Evolutionary conservation across 2,113 vertebrate genomes (phyloP).

Genomic region (Synodontis membranacea): DNA sequence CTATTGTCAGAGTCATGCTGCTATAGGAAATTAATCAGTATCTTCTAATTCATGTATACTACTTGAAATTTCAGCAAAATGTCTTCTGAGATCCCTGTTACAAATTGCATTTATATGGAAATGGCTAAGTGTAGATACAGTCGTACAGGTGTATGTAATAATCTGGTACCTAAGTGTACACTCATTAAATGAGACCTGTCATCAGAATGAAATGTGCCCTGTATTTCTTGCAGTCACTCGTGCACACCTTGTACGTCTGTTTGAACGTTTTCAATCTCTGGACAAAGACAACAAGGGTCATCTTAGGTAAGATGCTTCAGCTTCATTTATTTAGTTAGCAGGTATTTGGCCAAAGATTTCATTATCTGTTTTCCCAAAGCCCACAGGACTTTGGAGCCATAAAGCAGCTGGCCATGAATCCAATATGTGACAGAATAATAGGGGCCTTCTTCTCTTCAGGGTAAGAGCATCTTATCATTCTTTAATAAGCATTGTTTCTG

Average conservation of each 20-base stretch:
- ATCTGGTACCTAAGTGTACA: neutral
- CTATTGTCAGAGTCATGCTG: neutral
- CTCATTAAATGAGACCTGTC: neutral
- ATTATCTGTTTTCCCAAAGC: slow-evolving; percentile 55
- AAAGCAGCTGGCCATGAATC: slow-evolving; percentile 72
- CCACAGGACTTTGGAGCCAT: slow-evolving; percentile 71
- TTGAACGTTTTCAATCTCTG: slow-evolving; percentile 73
- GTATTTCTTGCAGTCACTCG: slow-evolving; percentile 64
- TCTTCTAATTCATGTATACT: neutral
- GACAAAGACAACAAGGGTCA: slow-evolving; percentile 71
- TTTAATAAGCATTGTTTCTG: neutral
- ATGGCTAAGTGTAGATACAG: neutral
- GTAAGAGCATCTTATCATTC: slow-evolving; percentile 54
- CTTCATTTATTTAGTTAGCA: neutral
- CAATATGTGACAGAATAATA: slow-evolving; percentile 78
- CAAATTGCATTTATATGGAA: neutral
- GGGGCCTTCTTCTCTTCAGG: slow-evolving; percentile 74
- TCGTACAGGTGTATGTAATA: neutral
- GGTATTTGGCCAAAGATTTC: neutral
- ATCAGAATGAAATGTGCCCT: neutral
- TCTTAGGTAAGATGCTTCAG: slow-evolving; percentile 67
- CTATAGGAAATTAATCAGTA: neutral
- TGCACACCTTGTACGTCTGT: slow-evolving; percentile 71
- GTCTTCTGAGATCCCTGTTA: neutral
- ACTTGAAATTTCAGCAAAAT: neutral